Evolutionary conservation across 2,888 invertebrate species (phyloP).

Genomic region (Neelides folsomi): DNA sequence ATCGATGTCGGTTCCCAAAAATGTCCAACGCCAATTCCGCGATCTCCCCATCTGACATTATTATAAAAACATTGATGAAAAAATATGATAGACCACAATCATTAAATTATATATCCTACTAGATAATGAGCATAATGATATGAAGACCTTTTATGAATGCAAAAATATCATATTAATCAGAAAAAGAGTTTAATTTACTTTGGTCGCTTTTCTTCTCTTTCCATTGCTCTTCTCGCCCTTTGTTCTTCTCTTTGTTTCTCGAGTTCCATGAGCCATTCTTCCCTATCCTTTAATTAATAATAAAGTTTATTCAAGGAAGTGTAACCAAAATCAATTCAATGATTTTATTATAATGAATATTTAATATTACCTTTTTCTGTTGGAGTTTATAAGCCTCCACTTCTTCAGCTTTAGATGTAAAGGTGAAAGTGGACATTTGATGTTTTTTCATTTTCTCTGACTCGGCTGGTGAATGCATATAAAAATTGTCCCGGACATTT

Average conservation of each 20-base stretch:
- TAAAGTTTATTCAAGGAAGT: not conserved
- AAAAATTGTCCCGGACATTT: not conserved
- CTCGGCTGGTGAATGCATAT: not conserved
- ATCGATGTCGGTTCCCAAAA: conserved; percentile 49
- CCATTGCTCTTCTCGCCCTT: conserved; percentile 28
- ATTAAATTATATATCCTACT: not conserved
- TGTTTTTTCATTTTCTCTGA: not conserved
- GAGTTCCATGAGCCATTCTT: conserved; percentile 36
- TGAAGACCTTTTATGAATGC: not conserved
- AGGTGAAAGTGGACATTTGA: not conserved
- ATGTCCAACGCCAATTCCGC: conserved; percentile 52
- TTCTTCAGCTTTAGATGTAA: not conserved
- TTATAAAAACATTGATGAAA: not conserved
- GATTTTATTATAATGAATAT: too few species aligned
- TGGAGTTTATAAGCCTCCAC: not conserved
- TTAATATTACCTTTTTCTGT: not conserved
- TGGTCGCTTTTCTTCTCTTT: conserved; percentile 28
- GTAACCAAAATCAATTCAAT: too few species aligned
- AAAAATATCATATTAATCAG: not conserved
- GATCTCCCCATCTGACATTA: conserved; percentile 59
- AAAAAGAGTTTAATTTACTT: conserved; percentile 9
- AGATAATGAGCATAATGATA: not conserved
- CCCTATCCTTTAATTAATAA: conserved; percentile 15
- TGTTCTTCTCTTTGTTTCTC: conserved; percentile 39
- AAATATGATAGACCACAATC: not conserved